These are phyloP conservation scores for Synanthedon vespiformis DNA, from an alignment of 2,888 invertebrate species.

Conservation along the genomic window DNA sequence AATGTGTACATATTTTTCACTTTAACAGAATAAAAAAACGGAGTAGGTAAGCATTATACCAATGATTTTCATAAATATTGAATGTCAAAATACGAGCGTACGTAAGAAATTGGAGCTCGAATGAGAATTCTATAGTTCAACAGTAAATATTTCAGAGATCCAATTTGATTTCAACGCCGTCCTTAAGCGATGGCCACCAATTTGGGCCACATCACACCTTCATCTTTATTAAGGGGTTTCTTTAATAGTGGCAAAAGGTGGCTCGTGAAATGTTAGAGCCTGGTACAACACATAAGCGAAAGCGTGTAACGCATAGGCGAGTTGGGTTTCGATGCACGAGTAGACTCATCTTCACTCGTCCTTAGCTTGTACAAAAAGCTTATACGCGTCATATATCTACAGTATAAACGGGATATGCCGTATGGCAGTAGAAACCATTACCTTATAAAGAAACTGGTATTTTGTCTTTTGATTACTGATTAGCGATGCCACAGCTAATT, in stretches of 20 bases:
- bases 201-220: constrained; percentile 28
- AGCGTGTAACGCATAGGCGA: neutral
- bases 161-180: constrained; percentile 4
- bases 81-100: neutral
- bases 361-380: neutral
- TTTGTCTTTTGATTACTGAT: too few species aligned
- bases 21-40: too few species aligned
- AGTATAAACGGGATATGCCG: too few species aligned
- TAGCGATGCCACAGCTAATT: too few species aligned
- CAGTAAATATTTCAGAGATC: neutral
- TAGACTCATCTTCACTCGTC: neutral
- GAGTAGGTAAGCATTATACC: too few species aligned
- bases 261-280: constrained; percentile 8
- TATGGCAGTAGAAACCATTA: too few species aligned
- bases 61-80: neutral
- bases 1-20: too few species aligned
- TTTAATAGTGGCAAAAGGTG: constrained; percentile 47
- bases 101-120: neutral
- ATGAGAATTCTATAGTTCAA: neutral
- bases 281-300: constrained; percentile 12
- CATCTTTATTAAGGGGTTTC: constrained; percentile 56
- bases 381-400: too few species aligned
- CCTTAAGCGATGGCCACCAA: constrained; percentile 4
- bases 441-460: too few species aligned
- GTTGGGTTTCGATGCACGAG: neutral